Evolutionary conservation across 2,888 invertebrate species (phyloP), one percentile per base, ranked within the genome.

Genomic region (Papilio demoleus): DNA sequence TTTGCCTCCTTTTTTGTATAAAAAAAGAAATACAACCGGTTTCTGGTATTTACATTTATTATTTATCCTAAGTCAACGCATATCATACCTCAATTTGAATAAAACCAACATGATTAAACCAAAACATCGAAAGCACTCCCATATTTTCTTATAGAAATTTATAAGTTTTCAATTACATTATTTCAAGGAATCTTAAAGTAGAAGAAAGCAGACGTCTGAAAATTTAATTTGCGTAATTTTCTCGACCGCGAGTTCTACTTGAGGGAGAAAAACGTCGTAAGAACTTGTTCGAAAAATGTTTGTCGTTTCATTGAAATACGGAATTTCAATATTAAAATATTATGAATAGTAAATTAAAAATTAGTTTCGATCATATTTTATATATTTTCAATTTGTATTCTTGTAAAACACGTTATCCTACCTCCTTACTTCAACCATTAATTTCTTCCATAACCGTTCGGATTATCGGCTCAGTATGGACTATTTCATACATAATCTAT

Each of bases 111-210:
- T 42, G 2, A 45, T 45, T 45, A 9, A 19, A 19, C 8, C 19
- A 19, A 45, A 45, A 45, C 9, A 50, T 50, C 27, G 6, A 24
- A 24, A 53, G 53, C 6, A n/a, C 27, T 53, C 6, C n/a, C 24
- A 53, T 53, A 53, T 63, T 63, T 63, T 50, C 36, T 24, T 24
- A 17, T 38, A 65, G 36, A 59, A 65, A 36, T 60, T 59, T 38
- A 66, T 47, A 67, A 67, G 50, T 67, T 61, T 67, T 53, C 60
- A 40, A 50, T 67, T 53, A 67, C 27, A 61, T 61, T 61, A 67
- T 38, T 65, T 53, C 11, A 14, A 61, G 19, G 31, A 27, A 67
- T 38, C 60, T 61, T 67, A 34, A 67, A 67, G 31, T 61, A 14
- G 67, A 53, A 50, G 40, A 67, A 61, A 27, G 17, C 61, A 61